Conservation (phyloP, 2,888 invertebrate genomes). For the Xanthorhoe spadicearia region DNA sequence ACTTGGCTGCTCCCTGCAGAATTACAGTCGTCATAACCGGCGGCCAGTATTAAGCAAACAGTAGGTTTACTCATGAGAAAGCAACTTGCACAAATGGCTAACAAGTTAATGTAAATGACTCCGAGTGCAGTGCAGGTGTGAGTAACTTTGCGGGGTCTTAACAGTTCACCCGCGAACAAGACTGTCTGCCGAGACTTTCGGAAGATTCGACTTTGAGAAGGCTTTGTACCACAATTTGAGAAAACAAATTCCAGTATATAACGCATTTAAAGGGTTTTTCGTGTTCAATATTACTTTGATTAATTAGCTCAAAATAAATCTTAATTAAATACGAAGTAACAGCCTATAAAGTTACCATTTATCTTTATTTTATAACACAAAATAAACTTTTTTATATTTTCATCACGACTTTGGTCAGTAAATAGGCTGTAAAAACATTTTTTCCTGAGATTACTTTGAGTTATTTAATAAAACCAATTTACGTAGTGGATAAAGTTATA, state of each 20-base stretch:
- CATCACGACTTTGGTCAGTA: slow-evolving; percentile 16
- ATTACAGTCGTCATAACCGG: not conserved
- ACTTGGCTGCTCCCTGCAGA: not conserved
- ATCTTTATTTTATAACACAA: not conserved
- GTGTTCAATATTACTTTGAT: not conserved
- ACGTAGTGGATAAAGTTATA: slow-evolving; percentile 47
- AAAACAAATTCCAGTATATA: not conserved
- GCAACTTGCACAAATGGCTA: slow-evolving; percentile 35
- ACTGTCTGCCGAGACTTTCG: not conserved
- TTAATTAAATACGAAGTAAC: not conserved
- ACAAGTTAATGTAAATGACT: slow-evolving; percentile 63
- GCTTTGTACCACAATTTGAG: not conserved
- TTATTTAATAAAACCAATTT: slow-evolving; percentile 46
- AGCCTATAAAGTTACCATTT: not conserved
- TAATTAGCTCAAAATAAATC: not conserved
- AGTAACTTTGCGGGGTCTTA: slow-evolving; percentile 38
- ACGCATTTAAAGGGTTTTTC: not conserved
- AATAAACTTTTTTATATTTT: slow-evolving; percentile 17
- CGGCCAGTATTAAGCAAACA: not conserved
- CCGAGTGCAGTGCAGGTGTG: slow-evolving; percentile 57
- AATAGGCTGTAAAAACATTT: slow-evolving; percentile 25
- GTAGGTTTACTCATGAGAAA: slow-evolving; percentile 10
- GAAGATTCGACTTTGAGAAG: not conserved
- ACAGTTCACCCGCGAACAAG: slow-evolving; percentile 23
- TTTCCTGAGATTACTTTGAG: slow-evolving; percentile 29